Percentiles rank a stretch among this genome's conserved stretches.
Evolutionary conservation across 2,888 invertebrate genomes (phyloP).

Genomic region (Auanema freiburgensis): DNA sequence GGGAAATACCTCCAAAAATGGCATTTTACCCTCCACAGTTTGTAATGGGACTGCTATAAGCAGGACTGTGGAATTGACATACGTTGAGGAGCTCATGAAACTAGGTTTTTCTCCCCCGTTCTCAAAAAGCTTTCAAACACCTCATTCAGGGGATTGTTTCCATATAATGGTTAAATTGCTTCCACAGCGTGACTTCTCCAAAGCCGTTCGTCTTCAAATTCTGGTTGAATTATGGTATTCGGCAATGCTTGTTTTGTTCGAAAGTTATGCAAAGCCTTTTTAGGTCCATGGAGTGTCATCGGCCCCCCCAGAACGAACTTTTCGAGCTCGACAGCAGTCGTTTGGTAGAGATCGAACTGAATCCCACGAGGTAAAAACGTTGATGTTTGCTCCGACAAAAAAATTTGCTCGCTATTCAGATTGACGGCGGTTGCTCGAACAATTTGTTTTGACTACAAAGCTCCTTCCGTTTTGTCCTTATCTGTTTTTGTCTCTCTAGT

Average conservation of each 20-base stretch:
- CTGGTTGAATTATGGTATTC: conserved; percentile 33
- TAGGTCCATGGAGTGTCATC: conserved; percentile 36
- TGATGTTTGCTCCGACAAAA: too few species aligned
- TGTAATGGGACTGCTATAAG: conserved; percentile 19
- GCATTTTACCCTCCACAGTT: conserved; percentile 9
- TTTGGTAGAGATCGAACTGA: conserved; percentile 18
- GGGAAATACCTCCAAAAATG: not conserved
- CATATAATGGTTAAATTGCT: conserved; percentile 25
- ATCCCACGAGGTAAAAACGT: conserved; percentile 14
- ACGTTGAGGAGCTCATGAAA: conserved; percentile 26
- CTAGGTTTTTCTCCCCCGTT: conserved; percentile 31
- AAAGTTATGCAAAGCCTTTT: conserved; percentile 2
- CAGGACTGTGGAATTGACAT: conserved; percentile 33
- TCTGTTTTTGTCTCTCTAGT: conserved; percentile 41
- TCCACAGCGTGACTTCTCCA: conserved; percentile 22
- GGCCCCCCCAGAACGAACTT: conserved; percentile 22
- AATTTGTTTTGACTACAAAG: conserved; percentile 45
- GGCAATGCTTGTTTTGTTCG: not conserved
- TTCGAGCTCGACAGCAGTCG: conserved; percentile 17
- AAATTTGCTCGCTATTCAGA: conserved; percentile 3
- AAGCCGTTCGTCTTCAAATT: conserved; percentile 21
- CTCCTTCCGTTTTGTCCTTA: conserved; percentile 41
- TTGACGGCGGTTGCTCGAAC: conserved; percentile 33
- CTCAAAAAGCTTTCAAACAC: not conserved
- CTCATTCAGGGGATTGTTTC: conserved; percentile 32